Percentiles rank a stretch among this genome's conserved stretches.
Evolutionary conservation across 1,140 invertebrate genomes (phyloP).

Genomic region (Zaprionus gabonicus): DNA sequence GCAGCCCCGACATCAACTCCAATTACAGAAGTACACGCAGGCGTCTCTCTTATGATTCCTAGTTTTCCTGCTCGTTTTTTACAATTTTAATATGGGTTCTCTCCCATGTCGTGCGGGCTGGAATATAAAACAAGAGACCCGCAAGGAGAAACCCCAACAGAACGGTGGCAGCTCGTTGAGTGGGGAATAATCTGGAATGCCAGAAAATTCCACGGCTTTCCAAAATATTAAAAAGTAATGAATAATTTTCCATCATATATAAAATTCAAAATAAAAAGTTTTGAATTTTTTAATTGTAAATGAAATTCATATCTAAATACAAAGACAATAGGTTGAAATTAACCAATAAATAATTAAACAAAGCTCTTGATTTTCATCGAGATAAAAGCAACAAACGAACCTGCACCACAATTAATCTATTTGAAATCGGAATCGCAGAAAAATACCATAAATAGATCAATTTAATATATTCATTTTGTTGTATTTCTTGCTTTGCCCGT

Average conservation of each 20-base stretch:
- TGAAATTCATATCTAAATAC: neutral
- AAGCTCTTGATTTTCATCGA: neutral
- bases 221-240: neutral
- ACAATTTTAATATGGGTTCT: slow-evolving; percentile 59
- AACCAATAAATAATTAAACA: neutral
- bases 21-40: slow-evolving; percentile 81
- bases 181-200: slow-evolving; percentile 26
- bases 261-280: neutral
- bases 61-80: slow-evolving; percentile 58
- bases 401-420: neutral
- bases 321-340: neutral
- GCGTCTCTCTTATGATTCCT: slow-evolving; percentile 79
- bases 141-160: neutral
- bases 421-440: slow-evolving; percentile 21
- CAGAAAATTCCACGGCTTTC: neutral
- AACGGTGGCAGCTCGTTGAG: slow-evolving; percentile 19
- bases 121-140: slow-evolving; percentile 7
- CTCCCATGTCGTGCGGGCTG: slow-evolving; percentile 51
- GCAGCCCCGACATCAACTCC: slow-evolving; percentile 78
- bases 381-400: neutral
- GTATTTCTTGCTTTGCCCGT: slow-evolving; percentile 19
- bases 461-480: slow-evolving; percentile 28
- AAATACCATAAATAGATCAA: slow-evolving; percentile 21
- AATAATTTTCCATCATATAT: neutral
- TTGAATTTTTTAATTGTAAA: neutral